Evolutionary conservation across 2,113 vertebrate species (phyloP).

Genomic region (Gallinago media): DNA sequence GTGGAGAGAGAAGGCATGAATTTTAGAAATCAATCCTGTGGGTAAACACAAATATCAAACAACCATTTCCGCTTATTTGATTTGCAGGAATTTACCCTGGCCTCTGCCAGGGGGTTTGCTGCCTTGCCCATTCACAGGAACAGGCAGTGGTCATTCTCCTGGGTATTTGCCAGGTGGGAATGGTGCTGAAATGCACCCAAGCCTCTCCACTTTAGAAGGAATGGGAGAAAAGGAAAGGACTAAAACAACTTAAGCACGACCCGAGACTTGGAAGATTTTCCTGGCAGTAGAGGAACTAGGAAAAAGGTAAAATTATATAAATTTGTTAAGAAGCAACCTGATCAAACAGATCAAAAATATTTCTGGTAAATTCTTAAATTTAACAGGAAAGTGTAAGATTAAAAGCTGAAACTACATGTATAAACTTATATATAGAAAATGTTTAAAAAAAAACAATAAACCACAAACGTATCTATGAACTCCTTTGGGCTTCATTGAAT

Average conservation of each 20-base stretch:
- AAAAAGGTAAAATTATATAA: neutral
- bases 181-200: neutral
- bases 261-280: neutral
- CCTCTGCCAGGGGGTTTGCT: neutral
- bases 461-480: neutral
- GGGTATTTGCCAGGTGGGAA: neutral
- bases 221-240: neutral
- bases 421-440: neutral
- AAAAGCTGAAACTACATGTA: neutral
- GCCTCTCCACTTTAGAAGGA: neutral
- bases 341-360: neutral
- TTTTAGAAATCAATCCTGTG: neutral
- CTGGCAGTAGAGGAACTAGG: neutral
- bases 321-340: neutral
- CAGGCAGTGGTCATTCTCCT: neutral
- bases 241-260: rapidly evolving
- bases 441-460: neutral
- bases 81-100: neutral
- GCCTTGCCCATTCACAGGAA: neutral
- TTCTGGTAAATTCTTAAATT: neutral
- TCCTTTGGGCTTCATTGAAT: neutral
- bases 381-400: neutral
- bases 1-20: neutral
- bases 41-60: neutral
- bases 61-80: rapidly evolving